Base-by-base conservation (phyloP, 2,888 invertebrate genomes). In the Synergus laeviventris region DNA sequence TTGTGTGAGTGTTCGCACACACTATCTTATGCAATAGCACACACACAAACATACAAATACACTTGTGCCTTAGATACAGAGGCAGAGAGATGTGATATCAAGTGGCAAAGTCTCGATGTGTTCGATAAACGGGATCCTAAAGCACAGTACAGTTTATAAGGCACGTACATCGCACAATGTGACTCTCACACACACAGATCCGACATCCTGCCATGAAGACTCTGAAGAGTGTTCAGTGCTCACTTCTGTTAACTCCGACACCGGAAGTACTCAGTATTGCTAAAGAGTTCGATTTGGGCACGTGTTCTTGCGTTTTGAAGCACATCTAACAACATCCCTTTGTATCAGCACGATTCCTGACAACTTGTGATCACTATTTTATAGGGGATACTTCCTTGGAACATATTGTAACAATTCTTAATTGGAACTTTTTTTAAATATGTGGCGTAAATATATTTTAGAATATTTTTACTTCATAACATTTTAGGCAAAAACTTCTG, bases 41-140 rank as follows among this genome's bases (percentile, higher is more conserved):
- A 62, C 38, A 38, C n/a, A 38, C 16, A 18, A 11, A 62, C n/a
- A 16, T 5, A 31, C 31, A 18, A 31, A 7, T 36, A 49, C 16
- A 70, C 49, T 70, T 24, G 45, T 70, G 45, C 16, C 24, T 49
- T 70, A 1, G 31, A 70, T 49, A 66, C 49, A 49, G 66, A 45
- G 49, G 66, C 66, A 70, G 14, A 60, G 56, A 76, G 74, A 79
- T 75, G 75, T 75, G 75, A 64, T 70, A 77, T 77, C 77, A 79
- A 81, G 78, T 77, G 73, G 76, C 76, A 54, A 73, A 76, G 77
- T 61, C 73, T 61, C 77, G 75, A 81, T 80, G 84, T 77, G 80
- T 74, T 81, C 85, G 79, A 83, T 80, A 80, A 86, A 86, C 86
- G 86, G 83, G 81, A 86, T 83, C 81, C 81, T 74, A 64, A 80